A percentile compares a stretch with the other conserved stretches of the same genome.
Evolutionary conservation across 1,140 invertebrate genomes (phyloP).

Genomic region (Stenopsyche tienmushanensis): DNA sequence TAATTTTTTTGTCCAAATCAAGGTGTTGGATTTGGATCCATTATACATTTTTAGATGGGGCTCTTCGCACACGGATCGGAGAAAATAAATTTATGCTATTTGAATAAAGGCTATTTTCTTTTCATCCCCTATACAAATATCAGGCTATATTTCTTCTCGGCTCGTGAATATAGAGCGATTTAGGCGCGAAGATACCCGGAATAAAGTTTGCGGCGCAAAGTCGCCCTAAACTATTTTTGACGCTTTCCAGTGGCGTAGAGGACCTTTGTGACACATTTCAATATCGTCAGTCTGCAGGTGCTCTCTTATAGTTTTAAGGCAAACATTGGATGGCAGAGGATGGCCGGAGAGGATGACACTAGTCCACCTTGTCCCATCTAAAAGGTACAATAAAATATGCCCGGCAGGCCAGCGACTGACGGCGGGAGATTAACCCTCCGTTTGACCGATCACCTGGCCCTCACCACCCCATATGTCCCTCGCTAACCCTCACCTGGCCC

Average conservation of each 20-base stretch:
- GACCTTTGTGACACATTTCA: conserved; percentile 3
- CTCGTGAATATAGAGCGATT: neutral
- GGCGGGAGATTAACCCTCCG: conserved; percentile 33
- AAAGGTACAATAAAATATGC: conserved; percentile 30
- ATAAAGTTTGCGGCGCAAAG: conserved; percentile 4
- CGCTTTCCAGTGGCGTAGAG: neutral
- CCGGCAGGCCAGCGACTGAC: conserved; percentile 9
- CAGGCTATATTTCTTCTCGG: conserved; percentile 1
- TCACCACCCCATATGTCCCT: neutral
- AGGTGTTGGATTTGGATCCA: too few species aligned
- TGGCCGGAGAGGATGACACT: too few species aligned
- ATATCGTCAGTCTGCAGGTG: conserved; percentile 7
- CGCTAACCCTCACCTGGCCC: conserved; percentile 5
- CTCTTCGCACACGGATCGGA: too few species aligned
- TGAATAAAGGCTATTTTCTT: conserved; percentile 11
- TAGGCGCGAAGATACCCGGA: neutral
- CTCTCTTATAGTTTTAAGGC: too few species aligned
- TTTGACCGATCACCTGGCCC: conserved; percentile 35
- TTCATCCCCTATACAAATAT: conserved; percentile 3
- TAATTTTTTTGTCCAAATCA: too few species aligned
- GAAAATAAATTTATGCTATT: conserved; percentile 6
- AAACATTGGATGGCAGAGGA: too few species aligned
- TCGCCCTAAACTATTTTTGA: neutral
- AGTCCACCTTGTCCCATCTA: neutral
- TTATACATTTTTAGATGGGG: too few species aligned